Conservation (phyloP, 2,113 vertebrate species). For the Cynocephalus volans region DNA sequence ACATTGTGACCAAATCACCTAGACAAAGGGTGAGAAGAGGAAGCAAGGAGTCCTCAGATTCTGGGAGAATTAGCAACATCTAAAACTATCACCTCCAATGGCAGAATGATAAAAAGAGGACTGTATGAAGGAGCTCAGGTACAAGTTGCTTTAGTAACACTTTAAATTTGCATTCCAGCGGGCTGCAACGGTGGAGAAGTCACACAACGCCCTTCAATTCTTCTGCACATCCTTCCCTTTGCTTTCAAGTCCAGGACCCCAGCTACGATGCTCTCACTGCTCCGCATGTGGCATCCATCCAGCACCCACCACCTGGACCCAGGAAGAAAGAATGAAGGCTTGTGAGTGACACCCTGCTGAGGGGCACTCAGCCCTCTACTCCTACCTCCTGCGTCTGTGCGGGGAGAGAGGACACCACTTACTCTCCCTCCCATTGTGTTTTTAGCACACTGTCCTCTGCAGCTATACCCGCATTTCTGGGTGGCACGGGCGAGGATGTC, state of each 20-base stretch:
- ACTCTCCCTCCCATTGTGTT: background rate
- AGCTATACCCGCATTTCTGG: background rate
- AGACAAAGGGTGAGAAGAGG: background rate
- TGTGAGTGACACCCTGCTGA: background rate
- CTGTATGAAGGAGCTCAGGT: background rate
- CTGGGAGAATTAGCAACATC: background rate
- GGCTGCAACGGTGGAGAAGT: background rate
- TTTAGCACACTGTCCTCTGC: background rate
- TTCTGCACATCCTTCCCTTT: background rate
- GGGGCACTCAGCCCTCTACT: too few species aligned
- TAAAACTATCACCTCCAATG: background rate
- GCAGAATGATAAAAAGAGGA: background rate
- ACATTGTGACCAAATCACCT: background rate
- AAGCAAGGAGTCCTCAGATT: background rate
- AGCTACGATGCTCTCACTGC: background rate
- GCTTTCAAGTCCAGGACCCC: background rate
- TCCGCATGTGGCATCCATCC: fast-evolving
- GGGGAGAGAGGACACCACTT: background rate
- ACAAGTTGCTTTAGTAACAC: background rate
- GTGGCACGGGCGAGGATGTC: fast-evolving
- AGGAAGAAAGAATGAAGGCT: background rate
- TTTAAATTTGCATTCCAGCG: background rate
- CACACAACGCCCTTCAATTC: background rate
- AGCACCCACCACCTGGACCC: background rate
- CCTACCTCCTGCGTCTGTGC: background rate